Percentiles rank a stretch among this genome's conserved stretches.
These are phyloP conservation scores for Ochropacha duplaris DNA, from an alignment of 2,888 invertebrate species.

Conservation along the genomic window DNA sequence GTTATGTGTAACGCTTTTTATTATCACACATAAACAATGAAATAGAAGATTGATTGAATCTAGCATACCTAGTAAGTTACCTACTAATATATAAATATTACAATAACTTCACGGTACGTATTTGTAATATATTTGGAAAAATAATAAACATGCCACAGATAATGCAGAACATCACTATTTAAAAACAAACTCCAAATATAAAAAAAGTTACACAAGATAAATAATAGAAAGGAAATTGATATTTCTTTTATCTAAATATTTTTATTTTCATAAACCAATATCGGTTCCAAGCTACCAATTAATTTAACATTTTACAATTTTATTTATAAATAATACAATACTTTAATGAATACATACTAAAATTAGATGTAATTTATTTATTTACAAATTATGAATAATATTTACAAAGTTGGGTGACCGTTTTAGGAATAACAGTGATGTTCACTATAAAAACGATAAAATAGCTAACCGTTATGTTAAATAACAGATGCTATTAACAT, in stretches of 20 bases:
- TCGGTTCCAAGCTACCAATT: too few species aligned
- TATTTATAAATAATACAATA: background rate
- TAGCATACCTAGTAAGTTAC: background rate
- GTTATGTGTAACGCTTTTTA: too few species aligned
- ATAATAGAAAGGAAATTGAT: too few species aligned
- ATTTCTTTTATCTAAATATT: too few species aligned
- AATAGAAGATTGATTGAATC: background rate
- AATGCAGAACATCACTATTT: too few species aligned
- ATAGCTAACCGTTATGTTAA: background rate
- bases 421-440: background rate
- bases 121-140: too few species aligned
- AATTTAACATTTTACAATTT: background rate
- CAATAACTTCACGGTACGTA: background rate
- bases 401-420: background rate
- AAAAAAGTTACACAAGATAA: too few species aligned
- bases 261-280: too few species aligned
- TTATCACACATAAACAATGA: too few species aligned
- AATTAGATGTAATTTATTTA: background rate
- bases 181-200: too few species aligned
- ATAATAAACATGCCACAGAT: too few species aligned
- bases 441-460: background rate
- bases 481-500: background rate
- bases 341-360: background rate
- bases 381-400: background rate
- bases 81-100: background rate